phyloP scores from a whole-genome alignment of 2,113 vertebrate species.

The Tragulus kanchil region DNA sequence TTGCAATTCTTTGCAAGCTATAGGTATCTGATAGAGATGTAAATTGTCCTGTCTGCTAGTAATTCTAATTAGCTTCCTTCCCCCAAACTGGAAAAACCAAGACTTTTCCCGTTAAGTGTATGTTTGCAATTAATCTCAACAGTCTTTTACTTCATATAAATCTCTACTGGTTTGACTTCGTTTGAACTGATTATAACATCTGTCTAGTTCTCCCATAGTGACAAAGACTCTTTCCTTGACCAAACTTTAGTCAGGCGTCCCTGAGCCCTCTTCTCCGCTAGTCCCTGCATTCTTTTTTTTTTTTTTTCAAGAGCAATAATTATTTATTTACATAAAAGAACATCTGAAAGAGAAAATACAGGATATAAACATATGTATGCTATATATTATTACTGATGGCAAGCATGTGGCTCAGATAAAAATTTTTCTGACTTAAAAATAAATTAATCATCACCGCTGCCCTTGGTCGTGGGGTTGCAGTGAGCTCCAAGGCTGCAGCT shows the following conservation, averaged over 20 bases:
- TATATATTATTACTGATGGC: background rate
- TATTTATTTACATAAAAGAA: conserved; percentile 10
- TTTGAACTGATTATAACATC: background rate
- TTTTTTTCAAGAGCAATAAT: background rate
- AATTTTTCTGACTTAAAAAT: conserved; percentile 16
- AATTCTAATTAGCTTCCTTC: conserved; percentile 40
- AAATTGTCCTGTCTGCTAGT: background rate
- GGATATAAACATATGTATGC: background rate
- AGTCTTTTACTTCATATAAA: conserved; percentile 28
- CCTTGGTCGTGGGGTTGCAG: no score
- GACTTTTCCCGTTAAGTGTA: background rate
- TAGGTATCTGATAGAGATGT: background rate
- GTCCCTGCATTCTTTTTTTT: background rate
- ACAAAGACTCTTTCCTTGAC: background rate
- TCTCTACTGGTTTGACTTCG: background rate
- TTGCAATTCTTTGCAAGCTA: background rate
- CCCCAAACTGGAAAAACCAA: background rate
- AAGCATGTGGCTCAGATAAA: background rate
- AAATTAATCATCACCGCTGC: background rate
- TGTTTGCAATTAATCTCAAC: conserved; percentile 23
- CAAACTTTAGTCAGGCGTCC: conserved; percentile 30
- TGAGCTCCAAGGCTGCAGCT: no score
- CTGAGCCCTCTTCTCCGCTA: conserved; percentile 15
- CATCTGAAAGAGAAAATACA: background rate
- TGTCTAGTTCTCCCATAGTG: background rate